These are phyloP conservation scores for Lycophotia porphyrea DNA, from an alignment of 2,888 invertebrate genomes.

Conservation along the genomic window DNA sequence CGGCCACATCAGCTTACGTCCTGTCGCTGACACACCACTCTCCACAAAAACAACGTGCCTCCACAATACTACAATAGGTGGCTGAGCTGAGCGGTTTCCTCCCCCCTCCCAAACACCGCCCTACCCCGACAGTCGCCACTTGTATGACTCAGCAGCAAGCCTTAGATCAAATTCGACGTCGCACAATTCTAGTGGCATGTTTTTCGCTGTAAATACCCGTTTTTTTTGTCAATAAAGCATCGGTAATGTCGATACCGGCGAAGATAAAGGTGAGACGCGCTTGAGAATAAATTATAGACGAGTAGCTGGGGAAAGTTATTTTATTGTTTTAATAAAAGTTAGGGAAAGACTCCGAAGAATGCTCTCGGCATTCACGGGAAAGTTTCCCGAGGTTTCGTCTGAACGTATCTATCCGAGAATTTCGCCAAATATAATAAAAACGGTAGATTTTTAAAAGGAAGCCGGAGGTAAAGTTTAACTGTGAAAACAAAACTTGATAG, in stretches of 20 bases:
- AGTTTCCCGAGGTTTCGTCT: constrained; percentile 69
- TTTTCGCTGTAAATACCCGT: constrained; percentile 81
- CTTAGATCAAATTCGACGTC: constrained; percentile 87
- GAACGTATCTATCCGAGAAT: constrained; percentile 69
- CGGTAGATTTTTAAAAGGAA: constrained; percentile 50
- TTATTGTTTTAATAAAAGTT: constrained; percentile 79
- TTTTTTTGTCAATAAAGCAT: constrained; percentile 82
- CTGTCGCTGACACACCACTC: constrained; percentile 85
- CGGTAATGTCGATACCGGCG: constrained; percentile 78
- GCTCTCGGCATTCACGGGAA: constrained; percentile 59
- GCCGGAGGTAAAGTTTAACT: constrained; percentile 25
- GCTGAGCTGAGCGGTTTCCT: constrained; percentile 83
- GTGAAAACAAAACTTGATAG: constrained; percentile 38
- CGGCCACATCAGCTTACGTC: constrained; percentile 75
- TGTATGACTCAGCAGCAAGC: constrained; percentile 86
- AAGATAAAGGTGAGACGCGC: constrained; percentile 78
- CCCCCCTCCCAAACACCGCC: constrained; percentile 67
- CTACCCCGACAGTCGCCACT: constrained; percentile 76
- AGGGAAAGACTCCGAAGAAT: constrained; percentile 65
- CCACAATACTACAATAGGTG: constrained; percentile 87
- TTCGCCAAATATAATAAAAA: constrained; percentile 64
- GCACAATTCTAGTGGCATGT: constrained; percentile 83
- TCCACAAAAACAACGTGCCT: constrained; percentile 87
- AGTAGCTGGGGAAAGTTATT: constrained; percentile 68
- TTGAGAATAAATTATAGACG: constrained; percentile 72